Evolutionary conservation across 2,888 invertebrate genomes (phyloP).

Genomic region (Ceratothoa steindachneri): DNA sequence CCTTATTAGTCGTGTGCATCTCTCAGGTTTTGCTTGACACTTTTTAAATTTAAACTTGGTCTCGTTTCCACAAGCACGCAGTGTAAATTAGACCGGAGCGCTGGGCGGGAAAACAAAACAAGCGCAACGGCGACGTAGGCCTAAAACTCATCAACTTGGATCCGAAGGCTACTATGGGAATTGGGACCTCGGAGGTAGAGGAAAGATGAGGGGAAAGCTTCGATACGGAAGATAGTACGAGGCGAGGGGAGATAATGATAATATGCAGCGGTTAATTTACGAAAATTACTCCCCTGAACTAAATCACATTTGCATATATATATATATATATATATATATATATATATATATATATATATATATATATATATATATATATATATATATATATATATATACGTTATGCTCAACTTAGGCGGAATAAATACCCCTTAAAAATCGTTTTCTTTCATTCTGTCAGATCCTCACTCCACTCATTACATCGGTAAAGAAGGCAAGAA

Average conservation of each 20-base stretch:
- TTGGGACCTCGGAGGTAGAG: constrained; percentile 2
- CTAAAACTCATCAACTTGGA: constrained; percentile 9
- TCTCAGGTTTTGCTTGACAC: neutral
- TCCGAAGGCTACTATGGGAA: constrained; percentile 13
- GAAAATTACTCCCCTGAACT: constrained; percentile 6
- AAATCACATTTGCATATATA: constrained; percentile 1
- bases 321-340: constrained; percentile 7
- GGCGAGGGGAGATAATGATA: constrained; percentile 9
- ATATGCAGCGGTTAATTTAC: constrained; percentile 12
- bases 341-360: constrained; percentile 3
- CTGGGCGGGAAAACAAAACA: neutral
- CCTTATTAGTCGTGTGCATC: no score
- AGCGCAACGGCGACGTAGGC: constrained; percentile 2
- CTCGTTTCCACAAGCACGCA: neutral
- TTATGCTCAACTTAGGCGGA: no score
- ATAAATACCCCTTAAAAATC: no score
- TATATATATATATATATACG: constrained; percentile 8
- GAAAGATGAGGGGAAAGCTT: neutral
- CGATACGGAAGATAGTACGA: constrained; percentile 1
- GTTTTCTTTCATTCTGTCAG: no score
- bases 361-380: constrained; percentile 1
- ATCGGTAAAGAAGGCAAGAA: no score
- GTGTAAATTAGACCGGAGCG: neutral
- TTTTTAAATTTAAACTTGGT: neutral
- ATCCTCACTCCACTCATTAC: no score